phyloP scores from a whole-genome alignment of 2,113 vertebrate genomes.

The Paramormyrops kingsleyae region DNA sequence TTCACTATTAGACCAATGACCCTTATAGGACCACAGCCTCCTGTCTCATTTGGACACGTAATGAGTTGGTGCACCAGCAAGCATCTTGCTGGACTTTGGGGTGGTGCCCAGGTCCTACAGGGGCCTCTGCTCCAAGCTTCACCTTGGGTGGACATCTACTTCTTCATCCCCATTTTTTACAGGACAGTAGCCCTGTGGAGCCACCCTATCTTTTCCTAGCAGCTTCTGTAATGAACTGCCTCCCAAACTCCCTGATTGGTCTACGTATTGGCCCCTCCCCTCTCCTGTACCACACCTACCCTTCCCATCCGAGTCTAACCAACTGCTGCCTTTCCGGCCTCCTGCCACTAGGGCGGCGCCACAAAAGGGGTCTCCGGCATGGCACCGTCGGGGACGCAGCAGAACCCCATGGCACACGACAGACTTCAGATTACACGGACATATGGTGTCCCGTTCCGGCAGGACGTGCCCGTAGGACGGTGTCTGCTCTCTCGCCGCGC shows the following conservation, averaged over 20 bases:
- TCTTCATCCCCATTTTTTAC: not conserved
- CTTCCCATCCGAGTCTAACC: slow-evolving; percentile 10
- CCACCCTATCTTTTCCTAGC: slow-evolving; percentile 67
- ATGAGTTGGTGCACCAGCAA: slow-evolving; percentile 63
- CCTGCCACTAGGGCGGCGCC: not conserved
- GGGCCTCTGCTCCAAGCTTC: slow-evolving; percentile 51
- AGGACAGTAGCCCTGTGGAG: not conserved
- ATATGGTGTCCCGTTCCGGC: slow-evolving; percentile 52
- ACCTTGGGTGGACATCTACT: slow-evolving; percentile 53
- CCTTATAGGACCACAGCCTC: slow-evolving; percentile 44
- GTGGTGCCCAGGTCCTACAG: slow-evolving; percentile 52
- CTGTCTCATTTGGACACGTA: slow-evolving; percentile 53
- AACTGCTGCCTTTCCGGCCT: slow-evolving; percentile 9
- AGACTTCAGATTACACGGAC: slow-evolving; percentile 54
- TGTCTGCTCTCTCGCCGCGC: not conserved
- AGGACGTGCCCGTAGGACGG: slow-evolving; percentile 28
- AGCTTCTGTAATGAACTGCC: slow-evolving; percentile 18
- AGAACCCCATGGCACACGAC: slow-evolving; percentile 43
- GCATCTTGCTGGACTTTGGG: slow-evolving; percentile 52
- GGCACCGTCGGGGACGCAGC: slow-evolving; percentile 28
- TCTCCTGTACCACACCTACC: not conserved
- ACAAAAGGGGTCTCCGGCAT: not conserved
- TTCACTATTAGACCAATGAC: not conserved
- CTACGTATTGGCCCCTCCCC: not conserved
- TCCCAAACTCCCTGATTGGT: slow-evolving; percentile 15